Evolutionary conservation across 2,888 invertebrate species (phyloP), one percentile per base, ranked within the genome.

Genomic region (Folsomia manolachei): DNA sequence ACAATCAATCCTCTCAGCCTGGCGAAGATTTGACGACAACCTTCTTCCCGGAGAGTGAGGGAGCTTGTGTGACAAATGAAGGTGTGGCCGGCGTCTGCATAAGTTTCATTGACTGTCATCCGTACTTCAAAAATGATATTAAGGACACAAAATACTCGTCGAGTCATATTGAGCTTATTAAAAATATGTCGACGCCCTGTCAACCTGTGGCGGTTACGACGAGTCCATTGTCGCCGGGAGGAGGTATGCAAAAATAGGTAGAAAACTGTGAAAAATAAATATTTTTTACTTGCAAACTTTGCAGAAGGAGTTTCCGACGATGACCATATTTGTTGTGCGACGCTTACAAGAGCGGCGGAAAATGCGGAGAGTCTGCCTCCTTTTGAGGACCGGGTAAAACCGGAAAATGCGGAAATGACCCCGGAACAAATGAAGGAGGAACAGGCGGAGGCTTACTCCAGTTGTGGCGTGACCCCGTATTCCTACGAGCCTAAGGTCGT

Each of bases 401-500:
- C 39, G 14, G 39, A 39, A 39, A 39, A 39, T 39, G 39, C 39
- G 39, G 39, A 39, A 39, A 39, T 39, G 39, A 39, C 7, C 39
- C 39, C 39, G 39, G 7, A 39, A 39, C 7, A 39, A 14, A 39
- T 39, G 39, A 14, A 39, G 39, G 14, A 39, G 39, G 39, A 39
- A 14, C 4, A 39, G 14, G 39, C 14, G 39, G 39, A 39, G 39
- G 39, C 39, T 9, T 39, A 39, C 39, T 4, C 39, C 7, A 14
- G 39, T 4, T 39, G 39, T 39, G 39, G 39, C 4, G 4, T 39
- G 39, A 39, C 39, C 39, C 39, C 39, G 39, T 39, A 39, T 14
- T 9, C 4, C 14, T 9, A 39, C 39, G 39, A 39, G 39, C 39
- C 39, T 4, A 39, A 39, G 14, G 39, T 94, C 78, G 93, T 94